phyloP scores from a whole-genome alignment of 2,888 invertebrate species.

The Agrochola litura region DNA sequence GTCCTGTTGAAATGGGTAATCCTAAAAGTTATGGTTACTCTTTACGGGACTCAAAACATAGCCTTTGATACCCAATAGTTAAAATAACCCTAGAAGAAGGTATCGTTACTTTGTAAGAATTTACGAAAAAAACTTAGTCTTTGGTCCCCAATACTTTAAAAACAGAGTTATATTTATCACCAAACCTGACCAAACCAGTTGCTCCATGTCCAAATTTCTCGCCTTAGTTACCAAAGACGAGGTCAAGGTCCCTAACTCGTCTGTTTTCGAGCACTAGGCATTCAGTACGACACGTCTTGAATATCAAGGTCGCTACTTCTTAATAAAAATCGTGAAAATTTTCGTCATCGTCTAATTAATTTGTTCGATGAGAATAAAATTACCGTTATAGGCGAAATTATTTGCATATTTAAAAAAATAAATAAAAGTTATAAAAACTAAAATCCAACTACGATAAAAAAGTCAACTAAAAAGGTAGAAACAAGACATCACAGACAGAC shows the following conservation, averaged over 20 bases:
- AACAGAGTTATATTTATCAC: slow-evolving; percentile 2
- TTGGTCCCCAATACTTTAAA: no score
- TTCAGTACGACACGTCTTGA: slow-evolving; percentile 29
- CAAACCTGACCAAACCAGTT: slow-evolving; percentile 11
- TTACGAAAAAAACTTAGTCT: no score
- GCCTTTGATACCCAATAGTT: not conserved
- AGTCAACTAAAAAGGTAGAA: no score
- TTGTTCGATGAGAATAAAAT: slow-evolving; percentile 26
- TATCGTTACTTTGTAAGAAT: not conserved
- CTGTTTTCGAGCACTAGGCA: slow-evolving; percentile 8
- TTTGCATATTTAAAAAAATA: not conserved
- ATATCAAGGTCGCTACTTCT: slow-evolving; percentile 34
- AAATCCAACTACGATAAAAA: no score
- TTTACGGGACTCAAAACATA: not conserved
- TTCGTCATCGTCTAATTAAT: slow-evolving; percentile 26
- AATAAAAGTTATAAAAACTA: no score
- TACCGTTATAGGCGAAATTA: not conserved
- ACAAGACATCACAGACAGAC: no score
- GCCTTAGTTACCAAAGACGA: slow-evolving; percentile 29
- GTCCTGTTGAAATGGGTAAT: not conserved
- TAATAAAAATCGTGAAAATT: slow-evolving; percentile 32
- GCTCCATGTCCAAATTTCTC: slow-evolving; percentile 20
- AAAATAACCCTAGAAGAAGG: not conserved
- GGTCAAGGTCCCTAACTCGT: slow-evolving; percentile 30
- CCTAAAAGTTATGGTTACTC: not conserved